A percentile compares a stretch with the other conserved stretches of the same genome.
These are phyloP conservation scores for Anodontia alba DNA, from an alignment of 2,888 invertebrate genomes.

Conservation along the genomic window DNA sequence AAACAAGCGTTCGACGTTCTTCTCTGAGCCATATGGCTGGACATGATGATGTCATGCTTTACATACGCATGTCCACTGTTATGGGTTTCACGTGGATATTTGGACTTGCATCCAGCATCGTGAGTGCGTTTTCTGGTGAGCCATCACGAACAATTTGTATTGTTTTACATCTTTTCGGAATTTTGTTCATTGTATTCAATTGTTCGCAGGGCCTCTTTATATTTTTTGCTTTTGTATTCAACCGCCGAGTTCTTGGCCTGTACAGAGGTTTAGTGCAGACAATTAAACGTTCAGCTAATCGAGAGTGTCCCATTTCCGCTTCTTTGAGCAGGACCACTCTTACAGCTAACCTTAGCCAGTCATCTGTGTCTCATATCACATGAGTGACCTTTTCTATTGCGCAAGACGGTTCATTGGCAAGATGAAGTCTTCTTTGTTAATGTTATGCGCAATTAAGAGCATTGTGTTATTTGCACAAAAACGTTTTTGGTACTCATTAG, in stretches of 20 bases:
- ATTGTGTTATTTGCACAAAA: too few species aligned
- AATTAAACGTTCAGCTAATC: conserved; percentile 8
- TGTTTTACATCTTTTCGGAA: conserved; percentile 67
- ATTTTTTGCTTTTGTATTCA: conserved; percentile 78
- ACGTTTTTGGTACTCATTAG: too few species aligned
- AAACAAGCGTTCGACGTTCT: conserved; percentile 64
- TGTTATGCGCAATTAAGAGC: too few species aligned
- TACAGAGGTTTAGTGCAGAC: conserved; percentile 60
- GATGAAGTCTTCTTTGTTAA: too few species aligned
- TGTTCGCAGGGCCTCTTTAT: conserved; percentile 80
- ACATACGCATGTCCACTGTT: conserved; percentile 80
- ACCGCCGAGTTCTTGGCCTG: conserved; percentile 69
- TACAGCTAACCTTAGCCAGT: conserved; percentile 33
- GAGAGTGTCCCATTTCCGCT: conserved; percentile 29
- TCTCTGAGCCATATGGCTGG: conserved; percentile 68
- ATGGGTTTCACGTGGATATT: conserved; percentile 83
- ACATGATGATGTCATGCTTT: conserved; percentile 77
- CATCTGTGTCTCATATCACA: conserved; percentile 29
- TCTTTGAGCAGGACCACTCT: conserved; percentile 48
- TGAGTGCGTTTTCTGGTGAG: conserved; percentile 70
- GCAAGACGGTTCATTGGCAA: too few species aligned
- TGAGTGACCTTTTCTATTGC: background rate
- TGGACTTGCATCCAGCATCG: conserved; percentile 76
- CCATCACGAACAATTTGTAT: conserved; percentile 67
- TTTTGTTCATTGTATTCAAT: conserved; percentile 78